Evolutionary conservation across 23 tunicate species (phyloP), one percentile per base, ranked within the genome.

Genomic region (Phallusia fumigata): DNA sequence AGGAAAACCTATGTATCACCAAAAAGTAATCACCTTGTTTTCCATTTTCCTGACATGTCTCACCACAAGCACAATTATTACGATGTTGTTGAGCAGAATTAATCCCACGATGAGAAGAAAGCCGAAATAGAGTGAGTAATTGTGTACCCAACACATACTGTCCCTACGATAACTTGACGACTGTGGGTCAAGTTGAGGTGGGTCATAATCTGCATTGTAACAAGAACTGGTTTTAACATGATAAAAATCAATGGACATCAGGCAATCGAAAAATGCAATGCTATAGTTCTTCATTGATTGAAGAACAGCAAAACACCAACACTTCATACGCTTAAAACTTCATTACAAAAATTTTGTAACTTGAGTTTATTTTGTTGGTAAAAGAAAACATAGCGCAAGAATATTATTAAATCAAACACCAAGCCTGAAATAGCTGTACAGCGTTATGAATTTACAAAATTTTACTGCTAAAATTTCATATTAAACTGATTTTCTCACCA

Each of bases 31-130:
- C 58, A 58, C 69, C 28, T 24, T 58, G 16, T 58, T 58, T 16
- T 58, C 69, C 69, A 58, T 58, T 16, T 8, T 58, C 69, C 69
- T 58, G 69, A 58, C 69, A 58, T 58, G 69, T 58, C 69, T 58
- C 26, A 58, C 69, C 26, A 58, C 69, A 24, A 58, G 69, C 26
- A 58, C 69, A 13, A 58, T 8, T 6, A 58, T 16, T 16, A 58
- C 69, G 28, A 58, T 58, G 16, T 58, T 58, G 28, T 58, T 58
- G 69, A 58, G 69, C 69, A 58, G 28, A 21, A 58, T 58, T 5
- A 58, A 58, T 6, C 69, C 69, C 3, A 58, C 16, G 16, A 58
- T 58, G 69, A 58, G 69, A 1, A 58, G 26, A 24, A 58, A 58
- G 15, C 69, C 69, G 28, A 58, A 6, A 16, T 58, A 58, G 28